Evolutionary conservation across 2,113 vertebrate genomes (phyloP).

Genomic region (Pedetes capensis): DNA sequence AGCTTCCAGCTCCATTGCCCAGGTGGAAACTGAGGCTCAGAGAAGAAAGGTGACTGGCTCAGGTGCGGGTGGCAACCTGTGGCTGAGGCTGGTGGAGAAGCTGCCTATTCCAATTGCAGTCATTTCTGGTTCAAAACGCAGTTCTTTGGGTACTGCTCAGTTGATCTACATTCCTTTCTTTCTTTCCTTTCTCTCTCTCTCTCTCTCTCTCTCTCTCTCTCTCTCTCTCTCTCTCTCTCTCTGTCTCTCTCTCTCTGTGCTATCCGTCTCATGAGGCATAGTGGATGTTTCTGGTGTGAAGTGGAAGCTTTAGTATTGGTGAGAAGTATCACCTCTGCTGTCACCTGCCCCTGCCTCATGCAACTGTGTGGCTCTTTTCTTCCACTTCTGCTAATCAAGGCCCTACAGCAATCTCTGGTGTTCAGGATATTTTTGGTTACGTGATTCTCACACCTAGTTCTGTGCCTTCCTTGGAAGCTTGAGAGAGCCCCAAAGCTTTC

Average conservation of each 20-base stretch:
- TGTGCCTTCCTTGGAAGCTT: neutral
- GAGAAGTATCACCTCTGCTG: neutral
- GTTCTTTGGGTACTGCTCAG: neutral
- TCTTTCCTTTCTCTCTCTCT: no score
- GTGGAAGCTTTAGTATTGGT: neutral
- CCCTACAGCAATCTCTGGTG: rapidly evolving
- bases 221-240: neutral
- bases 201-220: neutral
- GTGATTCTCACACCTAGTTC: neutral
- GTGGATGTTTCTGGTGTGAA: neutral
- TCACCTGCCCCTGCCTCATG: rapidly evolving
- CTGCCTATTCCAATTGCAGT: neutral
- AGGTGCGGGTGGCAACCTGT: neutral
- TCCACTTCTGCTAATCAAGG: neutral
- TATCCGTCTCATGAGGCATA: neutral
- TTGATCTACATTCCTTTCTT: neutral
- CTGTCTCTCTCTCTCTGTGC: neutral
- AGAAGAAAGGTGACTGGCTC: neutral
- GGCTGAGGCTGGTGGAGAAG: neutral
- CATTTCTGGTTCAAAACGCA: neutral
- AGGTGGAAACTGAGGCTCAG: neutral
- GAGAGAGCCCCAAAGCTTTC: neutral
- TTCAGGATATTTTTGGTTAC: neutral
- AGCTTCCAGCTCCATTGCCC: neutral
- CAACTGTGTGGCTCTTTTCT: neutral